phyloP scores from a whole-genome alignment of 1,140 invertebrate species.

The Planococcus citri region DNA sequence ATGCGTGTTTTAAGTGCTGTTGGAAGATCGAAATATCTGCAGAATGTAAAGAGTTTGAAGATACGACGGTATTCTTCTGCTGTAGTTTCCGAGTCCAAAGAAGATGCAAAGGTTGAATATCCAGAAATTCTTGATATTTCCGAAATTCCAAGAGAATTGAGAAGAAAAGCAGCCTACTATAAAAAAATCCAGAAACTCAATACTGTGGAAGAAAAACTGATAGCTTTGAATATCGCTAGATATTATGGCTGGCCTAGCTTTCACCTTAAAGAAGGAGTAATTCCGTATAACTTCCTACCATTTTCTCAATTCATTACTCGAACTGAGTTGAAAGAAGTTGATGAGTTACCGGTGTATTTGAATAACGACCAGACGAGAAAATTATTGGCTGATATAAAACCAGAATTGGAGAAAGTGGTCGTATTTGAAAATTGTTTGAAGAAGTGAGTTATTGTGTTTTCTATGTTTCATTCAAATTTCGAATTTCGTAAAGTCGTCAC shows the following conservation, averaged over 20 bases:
- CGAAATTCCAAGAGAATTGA: not conserved
- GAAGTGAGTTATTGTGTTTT: conserved; percentile 17
- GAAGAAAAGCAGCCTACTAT: conserved; percentile 3
- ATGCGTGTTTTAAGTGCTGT: not conserved
- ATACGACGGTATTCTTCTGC: not conserved
- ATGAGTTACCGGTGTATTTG: conserved; percentile 36
- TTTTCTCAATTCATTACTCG: conserved; percentile 56
- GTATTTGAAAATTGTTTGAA: conserved; percentile 22
- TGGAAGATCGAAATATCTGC: not conserved
- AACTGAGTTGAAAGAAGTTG: conserved; percentile 45
- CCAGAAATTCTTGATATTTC: not conserved
- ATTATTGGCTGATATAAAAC: conserved; percentile 23
- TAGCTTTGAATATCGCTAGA: conserved; percentile 37
- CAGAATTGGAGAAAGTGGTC: conserved; percentile 25
- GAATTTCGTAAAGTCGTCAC: too few relatives aligned
- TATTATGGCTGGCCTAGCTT: conserved; percentile 61
- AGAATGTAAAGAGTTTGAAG: not conserved
- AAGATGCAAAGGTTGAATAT: not conserved
- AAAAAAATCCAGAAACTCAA: conserved; percentile 23
- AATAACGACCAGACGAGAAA: conserved; percentile 23
- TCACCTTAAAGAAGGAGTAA: conserved; percentile 42
- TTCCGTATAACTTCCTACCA: conserved; percentile 53
- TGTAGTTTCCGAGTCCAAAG: not conserved
- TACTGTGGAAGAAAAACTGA: conserved; percentile 24
- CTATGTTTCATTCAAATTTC: conserved; percentile 23